Conservation (phyloP, 35 echinoderm and acorn worm species). For the Patiria miniata region DNA sequence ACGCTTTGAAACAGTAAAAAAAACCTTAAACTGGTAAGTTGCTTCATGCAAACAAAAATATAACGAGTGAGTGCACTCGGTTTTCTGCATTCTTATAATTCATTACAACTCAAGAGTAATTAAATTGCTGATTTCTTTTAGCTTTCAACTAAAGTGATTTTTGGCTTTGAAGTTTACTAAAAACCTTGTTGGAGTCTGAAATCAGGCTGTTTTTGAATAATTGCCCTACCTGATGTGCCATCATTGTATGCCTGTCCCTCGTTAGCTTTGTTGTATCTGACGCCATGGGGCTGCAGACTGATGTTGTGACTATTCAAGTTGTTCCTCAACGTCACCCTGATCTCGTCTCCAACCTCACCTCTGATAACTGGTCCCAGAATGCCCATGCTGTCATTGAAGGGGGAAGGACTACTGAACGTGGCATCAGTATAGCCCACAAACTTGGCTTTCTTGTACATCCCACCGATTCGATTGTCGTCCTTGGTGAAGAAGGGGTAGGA, state of each 20-base stretch:
- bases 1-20: too few species aligned
- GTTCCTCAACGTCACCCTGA: constrained; percentile 71
- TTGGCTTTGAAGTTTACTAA: too few species aligned
- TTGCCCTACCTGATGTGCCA: constrained; percentile 32
- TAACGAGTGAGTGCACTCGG: too few species aligned
- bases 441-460: constrained; percentile 58
- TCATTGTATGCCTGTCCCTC: constrained; percentile 66
- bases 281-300: constrained; percentile 73
- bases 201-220: neutral
- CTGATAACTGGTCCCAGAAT: constrained; percentile 78
- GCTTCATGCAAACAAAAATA: too few species aligned
- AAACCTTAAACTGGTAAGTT: too few species aligned
- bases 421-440: constrained; percentile 73
- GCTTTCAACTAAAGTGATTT: too few species aligned
- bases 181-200: too few species aligned
- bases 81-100: too few species aligned
- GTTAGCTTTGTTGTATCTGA: constrained; percentile 69
- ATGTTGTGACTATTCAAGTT: neutral
- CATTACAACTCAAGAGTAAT: too few species aligned
- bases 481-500: constrained; percentile 41
- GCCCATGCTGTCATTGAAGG: constrained; percentile 51
- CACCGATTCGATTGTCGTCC: constrained; percentile 40
- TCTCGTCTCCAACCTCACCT: constrained; percentile 81
- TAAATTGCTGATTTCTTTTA: too few species aligned
- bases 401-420: constrained; percentile 8